Evolutionary conservation across 2,797 vertebrate genomes (phyloP).

Genomic region (Lophotriccus pileatus): DNA sequence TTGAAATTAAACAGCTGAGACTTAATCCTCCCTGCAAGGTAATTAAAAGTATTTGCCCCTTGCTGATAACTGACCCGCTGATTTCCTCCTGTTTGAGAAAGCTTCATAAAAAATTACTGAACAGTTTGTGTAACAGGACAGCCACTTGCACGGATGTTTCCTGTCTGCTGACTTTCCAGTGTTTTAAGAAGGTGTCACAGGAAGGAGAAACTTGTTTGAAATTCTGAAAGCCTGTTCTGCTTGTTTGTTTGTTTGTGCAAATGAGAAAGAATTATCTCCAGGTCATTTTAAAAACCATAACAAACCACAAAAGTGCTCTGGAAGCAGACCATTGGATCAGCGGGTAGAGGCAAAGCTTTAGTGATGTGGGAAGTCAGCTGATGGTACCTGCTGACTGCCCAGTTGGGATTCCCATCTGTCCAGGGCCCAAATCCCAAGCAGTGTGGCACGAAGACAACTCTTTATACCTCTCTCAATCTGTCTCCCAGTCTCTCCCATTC

Average conservation of each 20-base stretch:
- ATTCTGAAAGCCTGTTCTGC: not conserved
- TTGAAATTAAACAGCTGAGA: not conserved
- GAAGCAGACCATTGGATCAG: not conserved
- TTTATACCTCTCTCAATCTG: not conserved
- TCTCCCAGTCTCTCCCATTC: not conserved
- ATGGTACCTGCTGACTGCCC: not conserved
- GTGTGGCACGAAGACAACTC: not conserved
- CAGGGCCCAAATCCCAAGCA: not conserved
- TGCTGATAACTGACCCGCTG: constrained; percentile 7
- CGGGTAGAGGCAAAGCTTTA: not conserved
- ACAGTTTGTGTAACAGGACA: not conserved
- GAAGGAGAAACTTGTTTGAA: not conserved
- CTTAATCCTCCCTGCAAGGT: not conserved
- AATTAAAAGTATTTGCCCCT: constrained; percentile 51
- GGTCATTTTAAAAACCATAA: accelerated
- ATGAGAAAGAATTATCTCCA: not conserved
- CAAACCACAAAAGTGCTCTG: not conserved
- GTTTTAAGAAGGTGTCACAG: not conserved
- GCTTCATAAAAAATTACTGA: not conserved
- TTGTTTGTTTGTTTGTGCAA: not conserved
- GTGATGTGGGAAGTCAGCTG: not conserved
- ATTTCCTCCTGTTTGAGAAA: not conserved
- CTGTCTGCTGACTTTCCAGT: not conserved
- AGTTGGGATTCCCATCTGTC: not conserved
- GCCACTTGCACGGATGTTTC: not conserved